phyloP scores from a whole-genome alignment of 2,113 vertebrate species.

The Myotis brandtii region DNA sequence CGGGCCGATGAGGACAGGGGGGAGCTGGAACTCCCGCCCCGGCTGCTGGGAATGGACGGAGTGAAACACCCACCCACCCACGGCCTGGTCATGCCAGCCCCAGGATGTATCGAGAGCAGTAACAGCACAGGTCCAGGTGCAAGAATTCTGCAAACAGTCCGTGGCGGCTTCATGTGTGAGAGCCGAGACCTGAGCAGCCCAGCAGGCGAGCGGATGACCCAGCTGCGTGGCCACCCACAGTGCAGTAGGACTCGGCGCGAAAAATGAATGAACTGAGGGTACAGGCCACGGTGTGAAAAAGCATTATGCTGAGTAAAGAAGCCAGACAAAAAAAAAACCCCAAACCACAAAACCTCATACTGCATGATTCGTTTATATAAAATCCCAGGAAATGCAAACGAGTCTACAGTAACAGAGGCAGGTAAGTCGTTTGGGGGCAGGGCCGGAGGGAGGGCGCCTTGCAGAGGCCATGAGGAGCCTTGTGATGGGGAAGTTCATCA shows the following conservation, averaged over 20 bases:
- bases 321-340: no score
- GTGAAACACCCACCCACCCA: background rate
- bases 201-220: background rate
- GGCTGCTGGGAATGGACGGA: background rate
- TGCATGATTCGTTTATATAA: no score
- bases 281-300: no score
- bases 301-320: background rate
- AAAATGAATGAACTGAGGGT: no score
- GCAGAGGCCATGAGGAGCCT: background rate
- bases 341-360: background rate
- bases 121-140: background rate
- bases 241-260: no score
- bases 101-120: background rate
- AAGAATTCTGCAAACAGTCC: no score
- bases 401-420: background rate
- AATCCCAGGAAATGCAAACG: background rate
- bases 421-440: background rate
- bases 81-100: background rate
- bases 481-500: no score
- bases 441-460: background rate
- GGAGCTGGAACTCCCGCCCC: no score
- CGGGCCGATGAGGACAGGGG: background rate
- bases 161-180: background rate
- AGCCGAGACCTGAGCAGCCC: background rate
- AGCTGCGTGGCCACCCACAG: no score